Conservation (phyloP, 2,888 invertebrate species). For the Lomographa bimaculata region DNA sequence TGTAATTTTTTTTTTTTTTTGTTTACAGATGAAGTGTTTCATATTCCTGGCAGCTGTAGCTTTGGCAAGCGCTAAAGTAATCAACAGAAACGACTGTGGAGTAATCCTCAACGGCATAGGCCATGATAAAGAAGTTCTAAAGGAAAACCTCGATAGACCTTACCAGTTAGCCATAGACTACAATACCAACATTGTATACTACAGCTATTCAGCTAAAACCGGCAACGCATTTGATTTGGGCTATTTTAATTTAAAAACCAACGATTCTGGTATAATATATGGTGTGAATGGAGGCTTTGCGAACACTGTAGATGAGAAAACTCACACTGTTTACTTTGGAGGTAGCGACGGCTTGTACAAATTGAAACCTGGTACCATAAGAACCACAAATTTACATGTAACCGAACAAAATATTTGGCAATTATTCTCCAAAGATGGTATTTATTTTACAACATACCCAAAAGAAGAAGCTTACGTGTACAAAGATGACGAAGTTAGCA, state of each 20-base stretch:
- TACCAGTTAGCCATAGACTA: constrained; percentile 64
- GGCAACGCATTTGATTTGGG: constrained; percentile 44
- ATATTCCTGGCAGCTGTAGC: constrained; percentile 24
- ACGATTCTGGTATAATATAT: constrained; percentile 43
- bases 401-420: constrained; percentile 61
- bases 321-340: constrained; percentile 57
- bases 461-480: constrained; percentile 42
- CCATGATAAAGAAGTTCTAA: constrained; percentile 45
- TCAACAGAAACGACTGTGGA: constrained; percentile 27
- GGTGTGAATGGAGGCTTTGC: constrained; percentile 59
- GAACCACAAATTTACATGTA: constrained; percentile 39
- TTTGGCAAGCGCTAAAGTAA: constrained; percentile 28
- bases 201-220: constrained; percentile 45
- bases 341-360: constrained; percentile 57
- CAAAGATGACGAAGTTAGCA: constrained; percentile 30
- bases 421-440: constrained; percentile 54
- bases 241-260: constrained; percentile 54
- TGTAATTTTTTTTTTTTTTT: constrained; percentile 2
- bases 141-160: constrained; percentile 43
- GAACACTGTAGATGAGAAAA: constrained; percentile 49
- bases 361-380: constrained; percentile 49
- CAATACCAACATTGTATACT: constrained; percentile 59
- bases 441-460: constrained; percentile 60
- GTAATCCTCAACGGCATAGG: constrained; percentile 24
- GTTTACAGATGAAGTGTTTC: constrained; percentile 44